Percentiles rank a stretch among this genome's conserved stretches.
phyloP scores from a whole-genome alignment of 2,113 vertebrate genomes.

The Siniperca knerii region DNA sequence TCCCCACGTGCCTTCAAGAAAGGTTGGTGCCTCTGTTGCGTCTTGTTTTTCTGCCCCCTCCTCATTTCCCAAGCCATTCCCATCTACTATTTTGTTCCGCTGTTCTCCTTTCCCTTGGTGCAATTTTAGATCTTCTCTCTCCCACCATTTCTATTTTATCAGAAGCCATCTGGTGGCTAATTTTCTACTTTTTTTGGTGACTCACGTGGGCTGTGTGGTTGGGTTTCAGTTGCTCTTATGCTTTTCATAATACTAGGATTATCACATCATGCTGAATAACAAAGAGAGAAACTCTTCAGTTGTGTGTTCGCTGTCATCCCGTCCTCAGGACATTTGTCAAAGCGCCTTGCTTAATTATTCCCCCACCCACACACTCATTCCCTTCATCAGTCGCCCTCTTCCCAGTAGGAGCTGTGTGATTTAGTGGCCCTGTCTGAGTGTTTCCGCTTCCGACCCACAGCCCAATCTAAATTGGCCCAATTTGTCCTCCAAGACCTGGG shows the following conservation, averaged over 20 bases:
- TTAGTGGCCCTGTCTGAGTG: conserved; percentile 51
- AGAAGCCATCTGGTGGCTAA: conserved; percentile 50
- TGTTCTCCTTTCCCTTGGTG: conserved; percentile 34
- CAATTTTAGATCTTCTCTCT: conserved; percentile 39
- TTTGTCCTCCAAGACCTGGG: conserved; percentile 38
- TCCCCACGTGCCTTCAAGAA: conserved; percentile 97
- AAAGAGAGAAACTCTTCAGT: conserved; percentile 16
- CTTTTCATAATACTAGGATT: conserved; percentile 55
- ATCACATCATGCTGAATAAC: conserved; percentile 52
- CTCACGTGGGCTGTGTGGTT: conserved; percentile 32
- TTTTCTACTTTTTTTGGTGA: conserved; percentile 43
- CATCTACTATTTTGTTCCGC: conserved; percentile 54
- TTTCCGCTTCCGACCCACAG: conserved; percentile 52
- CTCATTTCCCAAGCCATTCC: conserved; percentile 46
- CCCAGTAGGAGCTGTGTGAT: conserved; percentile 54
- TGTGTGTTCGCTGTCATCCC: conserved; percentile 49
- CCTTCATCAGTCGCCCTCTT: conserved; percentile 38
- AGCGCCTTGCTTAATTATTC: conserved; percentile 62
- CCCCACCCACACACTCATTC: conserved; percentile 31
- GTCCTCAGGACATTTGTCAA: conserved; percentile 60
- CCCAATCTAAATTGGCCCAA: conserved; percentile 42
- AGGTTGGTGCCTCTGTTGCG: conserved; percentile 94
- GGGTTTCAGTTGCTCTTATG: conserved; percentile 31
- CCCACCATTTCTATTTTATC: conserved; percentile 51
- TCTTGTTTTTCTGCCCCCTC: conserved; percentile 63